Conservation (phyloP, 2,113 vertebrate species). For the Chaenocephalus aceratus region DNA sequence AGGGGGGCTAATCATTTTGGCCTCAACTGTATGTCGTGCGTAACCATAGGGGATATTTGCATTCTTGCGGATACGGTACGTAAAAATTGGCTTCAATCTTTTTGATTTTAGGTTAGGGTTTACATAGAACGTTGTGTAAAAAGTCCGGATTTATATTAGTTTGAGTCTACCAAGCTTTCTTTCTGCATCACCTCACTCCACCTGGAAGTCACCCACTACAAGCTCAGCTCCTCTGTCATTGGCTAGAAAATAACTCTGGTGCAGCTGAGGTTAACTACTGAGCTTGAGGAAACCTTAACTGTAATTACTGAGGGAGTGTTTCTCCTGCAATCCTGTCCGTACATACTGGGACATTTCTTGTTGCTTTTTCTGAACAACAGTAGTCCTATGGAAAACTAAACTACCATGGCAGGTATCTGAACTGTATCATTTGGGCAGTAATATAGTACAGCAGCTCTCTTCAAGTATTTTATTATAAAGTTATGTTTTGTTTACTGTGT, state of each 20-base stretch:
- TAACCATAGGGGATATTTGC: too few relatives aligned
- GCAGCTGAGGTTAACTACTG: conserved; percentile 36
- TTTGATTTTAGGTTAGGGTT: too few relatives aligned
- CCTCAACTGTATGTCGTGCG: too few relatives aligned
- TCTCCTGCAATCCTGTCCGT: conserved; percentile 21
- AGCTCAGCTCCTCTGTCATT: conserved; percentile 25
- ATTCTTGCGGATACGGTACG: too few relatives aligned
- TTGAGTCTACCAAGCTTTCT: not conserved
- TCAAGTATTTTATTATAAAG: not conserved
- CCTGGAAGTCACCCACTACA: conserved; percentile 5
- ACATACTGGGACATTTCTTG: conserved; percentile 5
- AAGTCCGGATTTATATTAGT: not conserved
- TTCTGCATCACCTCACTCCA: conserved; percentile 22
- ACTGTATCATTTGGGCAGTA: not conserved
- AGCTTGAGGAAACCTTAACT: conserved; percentile 27
- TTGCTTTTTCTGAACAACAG: conserved; percentile 19
- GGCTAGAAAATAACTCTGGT: conserved; percentile 3
- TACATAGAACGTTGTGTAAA: too few relatives aligned
- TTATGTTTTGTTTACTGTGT: not conserved
- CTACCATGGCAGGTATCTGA: not conserved
- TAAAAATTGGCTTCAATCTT: too few relatives aligned
- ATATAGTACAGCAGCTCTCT: not conserved
- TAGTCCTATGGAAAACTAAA: not conserved
- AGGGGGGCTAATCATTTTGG: too few relatives aligned
- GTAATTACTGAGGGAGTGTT: conserved; percentile 59